These are phyloP conservation scores for Pectinophora gossypiella DNA, from an alignment of 1,140 invertebrate species.

Conservation along the genomic window DNA sequence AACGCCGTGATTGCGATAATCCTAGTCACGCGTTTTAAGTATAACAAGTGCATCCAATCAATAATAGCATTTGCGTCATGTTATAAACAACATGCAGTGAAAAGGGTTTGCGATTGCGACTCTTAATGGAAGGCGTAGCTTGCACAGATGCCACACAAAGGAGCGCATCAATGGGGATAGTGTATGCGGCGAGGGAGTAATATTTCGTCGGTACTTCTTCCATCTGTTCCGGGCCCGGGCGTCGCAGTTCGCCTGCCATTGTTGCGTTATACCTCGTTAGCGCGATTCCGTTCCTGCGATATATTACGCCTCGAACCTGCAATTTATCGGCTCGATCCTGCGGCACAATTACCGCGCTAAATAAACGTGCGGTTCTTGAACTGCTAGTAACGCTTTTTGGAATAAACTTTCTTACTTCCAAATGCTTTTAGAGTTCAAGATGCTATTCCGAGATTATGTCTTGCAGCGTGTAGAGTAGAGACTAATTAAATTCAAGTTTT, in stretches of 20 bases:
- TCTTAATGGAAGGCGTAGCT: constrained; percentile 28
- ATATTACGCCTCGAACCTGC: constrained; percentile 41
- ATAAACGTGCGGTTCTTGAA: constrained; percentile 38
- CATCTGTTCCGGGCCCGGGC: constrained; percentile 10
- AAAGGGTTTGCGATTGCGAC: constrained; percentile 48
- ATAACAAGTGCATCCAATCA: background rate
- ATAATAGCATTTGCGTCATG: constrained; percentile 4
- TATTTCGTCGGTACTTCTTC: constrained; percentile 4
- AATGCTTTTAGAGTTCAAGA: too few species aligned
- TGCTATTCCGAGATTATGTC: too few species aligned
- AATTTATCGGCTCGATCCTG: constrained; percentile 44
- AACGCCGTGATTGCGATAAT: background rate
- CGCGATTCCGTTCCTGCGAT: constrained; percentile 31
- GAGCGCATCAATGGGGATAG: constrained; percentile 3
- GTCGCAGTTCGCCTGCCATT: constrained; percentile 8
- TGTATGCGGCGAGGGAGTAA: background rate
- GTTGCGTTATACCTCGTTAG: constrained; percentile 27
- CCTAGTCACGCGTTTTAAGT: background rate
- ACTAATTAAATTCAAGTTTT: background rate
- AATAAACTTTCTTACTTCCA: background rate
- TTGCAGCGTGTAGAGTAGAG: background rate
- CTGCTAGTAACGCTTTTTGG: background rate
- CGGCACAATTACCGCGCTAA: constrained; percentile 42
- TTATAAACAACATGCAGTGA: background rate
- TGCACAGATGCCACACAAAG: constrained; percentile 44